Percentiles rank a stretch among this genome's conserved stretches.
Conservation (phyloP, 2,113 vertebrate genomes). For the Ptilorrhoa leucosticta region DNA sequence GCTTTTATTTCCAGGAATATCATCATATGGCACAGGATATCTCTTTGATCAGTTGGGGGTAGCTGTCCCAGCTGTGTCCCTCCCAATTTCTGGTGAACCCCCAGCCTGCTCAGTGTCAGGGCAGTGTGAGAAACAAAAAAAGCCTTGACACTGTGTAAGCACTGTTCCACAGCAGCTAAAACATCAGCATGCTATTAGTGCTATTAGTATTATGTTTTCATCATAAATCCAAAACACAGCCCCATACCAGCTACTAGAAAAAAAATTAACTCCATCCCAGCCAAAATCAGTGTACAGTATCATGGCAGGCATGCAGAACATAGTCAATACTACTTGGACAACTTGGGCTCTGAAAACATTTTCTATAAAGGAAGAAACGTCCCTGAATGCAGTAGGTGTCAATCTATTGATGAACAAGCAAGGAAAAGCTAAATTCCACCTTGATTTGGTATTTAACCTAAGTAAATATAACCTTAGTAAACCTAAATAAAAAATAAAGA, state of each 20-base stretch:
- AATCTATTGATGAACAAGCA: background rate
- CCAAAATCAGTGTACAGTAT: background rate
- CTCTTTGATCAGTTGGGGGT: background rate
- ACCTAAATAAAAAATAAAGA: background rate
- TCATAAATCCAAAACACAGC: background rate
- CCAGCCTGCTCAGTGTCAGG: background rate
- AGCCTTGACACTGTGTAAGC: background rate
- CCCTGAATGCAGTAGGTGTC: background rate
- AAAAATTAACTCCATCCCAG: background rate
- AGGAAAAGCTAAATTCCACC: background rate
- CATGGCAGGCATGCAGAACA: background rate
- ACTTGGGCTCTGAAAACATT: background rate
- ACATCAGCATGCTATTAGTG: background rate
- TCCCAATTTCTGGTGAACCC: background rate
- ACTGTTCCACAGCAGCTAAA: background rate
- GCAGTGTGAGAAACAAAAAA: background rate
- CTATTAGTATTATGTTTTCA: too few species aligned
- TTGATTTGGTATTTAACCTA: background rate
- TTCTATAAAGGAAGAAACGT: background rate
- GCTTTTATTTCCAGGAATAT: background rate
- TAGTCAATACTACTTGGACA: background rate
- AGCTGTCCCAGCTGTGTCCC: background rate
- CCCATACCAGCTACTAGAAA: background rate
- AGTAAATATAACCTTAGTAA: too few species aligned
- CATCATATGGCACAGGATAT: background rate